Conservation (phyloP, 2,797 vertebrate species). For the Sphenodon punctatus region DNA sequence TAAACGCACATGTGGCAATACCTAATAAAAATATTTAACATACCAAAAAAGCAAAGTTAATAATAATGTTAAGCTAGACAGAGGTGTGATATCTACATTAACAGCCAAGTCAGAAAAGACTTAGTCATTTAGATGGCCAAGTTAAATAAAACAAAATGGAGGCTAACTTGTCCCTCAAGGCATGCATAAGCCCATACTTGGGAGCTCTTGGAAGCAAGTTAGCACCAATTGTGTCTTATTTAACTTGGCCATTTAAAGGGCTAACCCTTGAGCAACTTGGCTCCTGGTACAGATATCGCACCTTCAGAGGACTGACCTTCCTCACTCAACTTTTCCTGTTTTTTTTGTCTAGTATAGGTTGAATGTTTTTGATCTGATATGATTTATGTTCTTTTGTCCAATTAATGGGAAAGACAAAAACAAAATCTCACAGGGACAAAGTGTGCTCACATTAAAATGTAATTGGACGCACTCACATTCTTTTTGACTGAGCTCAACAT, state of each 20-base stretch:
- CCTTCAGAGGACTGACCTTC: slow-evolving; percentile 58
- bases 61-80: slow-evolving; percentile 56
- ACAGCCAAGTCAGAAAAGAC: slow-evolving; percentile 68
- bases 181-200: slow-evolving; percentile 47
- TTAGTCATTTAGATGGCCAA: slow-evolving; percentile 66
- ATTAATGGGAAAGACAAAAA: slow-evolving; percentile 58
- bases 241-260: slow-evolving; percentile 67
- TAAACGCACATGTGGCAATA: slow-evolving; percentile 49
- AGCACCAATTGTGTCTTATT: slow-evolving; percentile 66
- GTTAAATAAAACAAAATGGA: slow-evolving; percentile 66
- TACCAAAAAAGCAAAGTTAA: slow-evolving; percentile 43
- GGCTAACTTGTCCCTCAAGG: slow-evolving; percentile 59
- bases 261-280: slow-evolving; percentile 69
- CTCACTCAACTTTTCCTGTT: slow-evolving; percentile 38
- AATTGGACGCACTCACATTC: slow-evolving; percentile 36
- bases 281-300: slow-evolving; percentile 59
- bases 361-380: slow-evolving; percentile 46
- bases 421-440: slow-evolving; percentile 45
- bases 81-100: slow-evolving; percentile 62
- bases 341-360: neutral
- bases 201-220: slow-evolving; percentile 67
- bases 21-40: slow-evolving; percentile 62
- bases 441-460: slow-evolving; percentile 44
- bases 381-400: slow-evolving; percentile 50
- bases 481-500: slow-evolving; percentile 21